A percentile compares a stretch with the other conserved stretches of the same genome.
Evolutionary conservation across 2,888 invertebrate species (phyloP).

Genomic region (Drosophila paranaensis): DNA sequence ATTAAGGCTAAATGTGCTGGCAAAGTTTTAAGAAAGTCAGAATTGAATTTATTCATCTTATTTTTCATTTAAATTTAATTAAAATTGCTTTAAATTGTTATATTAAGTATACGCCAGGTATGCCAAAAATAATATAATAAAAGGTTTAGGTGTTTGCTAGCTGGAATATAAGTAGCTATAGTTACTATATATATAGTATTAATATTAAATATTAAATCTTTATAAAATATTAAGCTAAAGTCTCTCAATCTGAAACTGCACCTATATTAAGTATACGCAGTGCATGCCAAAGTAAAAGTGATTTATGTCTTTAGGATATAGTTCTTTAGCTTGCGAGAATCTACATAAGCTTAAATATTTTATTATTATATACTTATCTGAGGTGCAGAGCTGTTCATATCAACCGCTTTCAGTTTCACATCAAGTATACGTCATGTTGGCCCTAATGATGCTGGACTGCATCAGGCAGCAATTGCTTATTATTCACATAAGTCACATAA

Average conservation of each 20-base stretch:
- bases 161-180: no score
- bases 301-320: not conserved
- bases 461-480: slow-evolving; percentile 22
- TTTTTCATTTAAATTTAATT: no score
- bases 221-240: not conserved
- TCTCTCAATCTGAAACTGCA: not conserved
- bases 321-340: not conserved
- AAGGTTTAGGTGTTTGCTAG: no score
- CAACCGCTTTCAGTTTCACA: not conserved
- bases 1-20: no score
- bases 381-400: no score
- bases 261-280: slow-evolving; percentile 26
- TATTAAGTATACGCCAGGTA: not conserved
- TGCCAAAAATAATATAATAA: no score
- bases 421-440: slow-evolving; percentile 22
- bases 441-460: slow-evolving; percentile 1
- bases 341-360: not conserved
- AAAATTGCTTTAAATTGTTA: no score
- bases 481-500: slow-evolving; percentile 42
- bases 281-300: not conserved
- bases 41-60: no score
- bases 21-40: no score
- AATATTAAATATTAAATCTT: not conserved
- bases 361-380: no score
- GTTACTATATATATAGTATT: no score